Evolutionary conservation across 2,113 vertebrate species (phyloP).

Genomic region (Hypomesus transpacificus): DNA sequence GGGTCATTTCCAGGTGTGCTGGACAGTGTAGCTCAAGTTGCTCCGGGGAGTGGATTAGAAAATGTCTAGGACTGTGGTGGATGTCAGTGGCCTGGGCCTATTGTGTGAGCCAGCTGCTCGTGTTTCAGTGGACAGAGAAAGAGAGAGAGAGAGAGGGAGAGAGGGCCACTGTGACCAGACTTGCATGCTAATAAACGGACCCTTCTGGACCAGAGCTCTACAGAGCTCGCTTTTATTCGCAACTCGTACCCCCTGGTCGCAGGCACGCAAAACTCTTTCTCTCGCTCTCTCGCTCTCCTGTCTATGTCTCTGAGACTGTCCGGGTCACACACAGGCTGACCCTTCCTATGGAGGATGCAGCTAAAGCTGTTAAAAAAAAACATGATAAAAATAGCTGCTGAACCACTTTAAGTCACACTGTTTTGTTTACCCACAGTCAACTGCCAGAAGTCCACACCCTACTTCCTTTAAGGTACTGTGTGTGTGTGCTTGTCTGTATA

Average conservation of each 20-base stretch:
- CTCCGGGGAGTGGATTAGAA: too few relatives aligned
- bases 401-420: neutral
- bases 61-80: constrained; percentile 16
- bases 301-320: constrained; percentile 43
- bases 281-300: constrained; percentile 22
- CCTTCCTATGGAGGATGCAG: constrained; percentile 54
- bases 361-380: constrained; percentile 17
- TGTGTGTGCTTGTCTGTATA: neutral
- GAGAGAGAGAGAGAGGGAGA: neutral
- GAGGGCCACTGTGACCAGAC: constrained; percentile 36
- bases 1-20: too few relatives aligned
- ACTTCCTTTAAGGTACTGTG: neutral
- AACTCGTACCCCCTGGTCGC: constrained; percentile 28
- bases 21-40: too few relatives aligned
- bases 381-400: neutral
- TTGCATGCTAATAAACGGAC: constrained; percentile 56
- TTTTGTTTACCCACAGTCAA: too few relatives aligned
- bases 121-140: constrained; percentile 8
- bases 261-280: constrained; percentile 17
- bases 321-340: constrained; percentile 48
- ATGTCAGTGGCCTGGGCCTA: constrained; percentile 25
- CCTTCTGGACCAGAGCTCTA: constrained; percentile 43
- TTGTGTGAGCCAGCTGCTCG: constrained; percentile 24
- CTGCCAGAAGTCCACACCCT: neutral
- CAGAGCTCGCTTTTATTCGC: constrained; percentile 52